phyloP scores from a whole-genome alignment of 1,140 invertebrate species.

The Drosophila subpulchrella region DNA sequence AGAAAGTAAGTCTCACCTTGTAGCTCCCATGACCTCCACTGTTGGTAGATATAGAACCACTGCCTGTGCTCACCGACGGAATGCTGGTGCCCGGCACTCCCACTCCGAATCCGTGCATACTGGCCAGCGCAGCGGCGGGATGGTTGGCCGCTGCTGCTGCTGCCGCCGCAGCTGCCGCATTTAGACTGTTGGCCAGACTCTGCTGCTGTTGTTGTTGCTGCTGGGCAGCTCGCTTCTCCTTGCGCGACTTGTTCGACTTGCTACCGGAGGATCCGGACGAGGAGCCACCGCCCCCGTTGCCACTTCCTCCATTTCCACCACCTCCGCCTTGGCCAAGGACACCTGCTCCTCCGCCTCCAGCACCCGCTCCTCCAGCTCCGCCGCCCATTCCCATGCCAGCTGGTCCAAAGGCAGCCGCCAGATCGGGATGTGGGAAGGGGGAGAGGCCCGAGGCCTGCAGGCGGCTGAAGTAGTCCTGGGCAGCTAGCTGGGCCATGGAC shows the following conservation, averaged over 20 bases:
- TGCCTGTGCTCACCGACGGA: constrained; percentile 53
- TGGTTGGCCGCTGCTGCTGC: constrained; percentile 80
- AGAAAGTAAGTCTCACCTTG: constrained; percentile 55
- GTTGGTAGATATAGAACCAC: constrained; percentile 68
- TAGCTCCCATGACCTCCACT: constrained; percentile 70
- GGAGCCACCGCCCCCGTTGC: constrained; percentile 34
- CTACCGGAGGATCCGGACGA: constrained; percentile 59
- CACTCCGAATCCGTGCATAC: constrained; percentile 74
- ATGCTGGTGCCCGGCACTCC: constrained; percentile 67
- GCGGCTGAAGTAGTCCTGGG: constrained; percentile 92
- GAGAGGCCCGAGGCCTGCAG: constrained; percentile 91
- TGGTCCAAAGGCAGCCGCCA: constrained; percentile 79
- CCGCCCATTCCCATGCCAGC: constrained; percentile 85
- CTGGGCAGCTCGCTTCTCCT: constrained; percentile 75
- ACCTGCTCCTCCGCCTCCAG: constrained; percentile 70
- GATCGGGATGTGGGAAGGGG: constrained; percentile 86
- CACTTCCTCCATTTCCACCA: constrained; percentile 71
- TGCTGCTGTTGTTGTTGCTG: constrained; percentile 75
- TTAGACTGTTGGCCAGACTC: constrained; percentile 79
- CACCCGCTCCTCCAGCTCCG: constrained; percentile 50
- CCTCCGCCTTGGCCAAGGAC: constrained; percentile 50
- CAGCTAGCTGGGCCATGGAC: constrained; percentile 94
- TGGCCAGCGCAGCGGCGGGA: constrained; percentile 71
- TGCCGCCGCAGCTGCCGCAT: constrained; percentile 84
- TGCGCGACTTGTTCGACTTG: constrained; percentile 81